Base-by-base conservation (phyloP, 2,888 invertebrate species). In the Nebria salina region DNA sequence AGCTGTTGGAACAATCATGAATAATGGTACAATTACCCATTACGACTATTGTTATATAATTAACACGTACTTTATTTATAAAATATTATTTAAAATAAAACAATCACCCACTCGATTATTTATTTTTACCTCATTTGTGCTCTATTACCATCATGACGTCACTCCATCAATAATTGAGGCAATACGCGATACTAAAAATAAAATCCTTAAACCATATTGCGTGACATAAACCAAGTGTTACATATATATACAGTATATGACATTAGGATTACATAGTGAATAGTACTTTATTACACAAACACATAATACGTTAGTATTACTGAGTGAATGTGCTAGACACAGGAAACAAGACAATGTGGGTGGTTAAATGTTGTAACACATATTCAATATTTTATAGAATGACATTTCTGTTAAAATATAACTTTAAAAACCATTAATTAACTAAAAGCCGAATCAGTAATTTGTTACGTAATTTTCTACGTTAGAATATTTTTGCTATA, bases 331-430 rank as follows among this genome's bases (percentile, higher is more conserved):
- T 42, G 73, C 15, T 73, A 41, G 75, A 75, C 15, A 75, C 64
- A 75, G 64, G 75, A 75, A 75, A 75, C 75, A 25, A 54, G n/a
- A 72, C 11, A 72, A 34, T 72, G 77, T 77, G 77, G 77, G 77
- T 77, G 77, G 77, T 64, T 65, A 75, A 5, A 72, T 77, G 70
- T 77, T 72, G 77, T 77, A 72, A 77, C 65, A 77, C 41, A 77
- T 54, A 77, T 41, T 34, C 15, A n/a, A 26, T 54, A 54, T 54
- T 11, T 54, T 54, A 8, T 7, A 54, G 54, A 6, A 54, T 54
- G 54, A 34, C 8, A 54, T 75, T 42, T 54, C 75, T 75, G 75
- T 75, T 3, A 65, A 65, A 75, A 7, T 65, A 64, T 65, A 13
- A 54, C 54, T 6, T 54, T 54, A 7, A 7, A 54, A 54, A 7